Evolutionary conservation across 2,797 vertebrate species (phyloP), one percentile per base, ranked within the genome.

Genomic region (Neomorphus geoffroyi): DNA sequence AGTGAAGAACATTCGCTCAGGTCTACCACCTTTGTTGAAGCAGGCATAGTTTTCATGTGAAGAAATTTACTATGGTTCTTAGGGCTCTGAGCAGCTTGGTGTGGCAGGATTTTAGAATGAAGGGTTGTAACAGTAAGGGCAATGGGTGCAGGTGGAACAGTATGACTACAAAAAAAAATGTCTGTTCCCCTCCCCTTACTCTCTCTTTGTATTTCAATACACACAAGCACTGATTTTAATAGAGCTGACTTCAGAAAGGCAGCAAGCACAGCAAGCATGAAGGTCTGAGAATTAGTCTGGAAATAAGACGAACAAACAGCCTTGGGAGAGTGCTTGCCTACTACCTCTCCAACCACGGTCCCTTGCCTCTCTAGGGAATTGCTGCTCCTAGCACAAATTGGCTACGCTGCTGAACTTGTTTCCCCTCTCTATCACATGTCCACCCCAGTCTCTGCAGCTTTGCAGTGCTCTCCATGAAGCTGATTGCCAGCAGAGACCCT

Each of bases 281-380:
- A 92, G 61, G 60, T 71, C 64, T 88, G 83, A 60, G 78, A 85
- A 69, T 92, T 87, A 94, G 57, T 37, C 67, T 87, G 74, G 80
- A 93, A 93, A 91, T n/a, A 88, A 78, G 60, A 90, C 61, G 33
- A 94, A 88, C 51, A 93, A 90, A 93, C 84, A 94, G 66, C 92
- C 71, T 81, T 92, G 61, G 71, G 74, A 93, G 32, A 60, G 91
- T 33, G 18, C 60, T 89, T 71, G 16, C 41, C 33, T 65, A 27
- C 45, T 82, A 16, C 54, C 22, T 88, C 73, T 80, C 45, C n/a
- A 33, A 7, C 30, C n/a, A 17, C 51, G 84, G 48, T 23, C 50
- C 23, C 33, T 77, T 32, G 33, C 22, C 73, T 69, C 30, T 73
- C 67, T 8, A 7, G 16, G 33, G 67, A 58, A 61, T 21, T 80